These are phyloP conservation scores for Stomatorhinus ivindoensis DNA, from an alignment of 2,113 vertebrate species.

Conservation along the genomic window DNA sequence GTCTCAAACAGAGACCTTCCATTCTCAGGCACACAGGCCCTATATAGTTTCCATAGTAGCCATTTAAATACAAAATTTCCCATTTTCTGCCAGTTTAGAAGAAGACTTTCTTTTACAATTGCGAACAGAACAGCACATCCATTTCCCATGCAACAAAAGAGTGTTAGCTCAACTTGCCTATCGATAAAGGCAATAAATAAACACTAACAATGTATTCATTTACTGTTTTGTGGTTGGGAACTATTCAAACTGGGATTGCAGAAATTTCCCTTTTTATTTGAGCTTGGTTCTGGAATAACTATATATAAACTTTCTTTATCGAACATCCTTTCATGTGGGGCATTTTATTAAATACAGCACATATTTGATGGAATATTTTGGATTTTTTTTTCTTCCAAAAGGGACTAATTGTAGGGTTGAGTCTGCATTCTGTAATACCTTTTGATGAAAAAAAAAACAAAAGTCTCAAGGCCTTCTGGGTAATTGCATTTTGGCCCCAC, in stretches of 20 bases:
- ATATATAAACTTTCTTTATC: not conserved
- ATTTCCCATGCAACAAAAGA: not conserved
- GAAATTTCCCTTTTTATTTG: not conserved
- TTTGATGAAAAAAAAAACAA: constrained; percentile 7
- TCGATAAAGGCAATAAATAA: not conserved
- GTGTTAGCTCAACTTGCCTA: not conserved
- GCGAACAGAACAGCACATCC: not conserved
- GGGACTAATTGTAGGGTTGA: not conserved
- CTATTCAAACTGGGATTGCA: not conserved
- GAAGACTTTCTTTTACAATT: not conserved
- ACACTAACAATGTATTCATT: not conserved
- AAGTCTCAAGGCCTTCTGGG: not conserved
- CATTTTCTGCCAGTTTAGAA: not conserved
- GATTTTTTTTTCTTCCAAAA: not conserved
- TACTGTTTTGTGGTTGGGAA: not conserved
- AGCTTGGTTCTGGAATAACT: not conserved
- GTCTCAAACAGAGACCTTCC: not conserved
- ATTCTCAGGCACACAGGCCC: not conserved
- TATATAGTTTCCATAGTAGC: not conserved
- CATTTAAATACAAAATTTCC: not conserved
- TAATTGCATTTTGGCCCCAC: not conserved
- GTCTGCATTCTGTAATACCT: not conserved
- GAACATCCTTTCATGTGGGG: not conserved
- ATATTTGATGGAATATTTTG: not conserved
- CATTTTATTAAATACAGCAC: not conserved